Conservation (phyloP, 2,797 vertebrate species). For the Artibeus jamaicensis region DNA sequence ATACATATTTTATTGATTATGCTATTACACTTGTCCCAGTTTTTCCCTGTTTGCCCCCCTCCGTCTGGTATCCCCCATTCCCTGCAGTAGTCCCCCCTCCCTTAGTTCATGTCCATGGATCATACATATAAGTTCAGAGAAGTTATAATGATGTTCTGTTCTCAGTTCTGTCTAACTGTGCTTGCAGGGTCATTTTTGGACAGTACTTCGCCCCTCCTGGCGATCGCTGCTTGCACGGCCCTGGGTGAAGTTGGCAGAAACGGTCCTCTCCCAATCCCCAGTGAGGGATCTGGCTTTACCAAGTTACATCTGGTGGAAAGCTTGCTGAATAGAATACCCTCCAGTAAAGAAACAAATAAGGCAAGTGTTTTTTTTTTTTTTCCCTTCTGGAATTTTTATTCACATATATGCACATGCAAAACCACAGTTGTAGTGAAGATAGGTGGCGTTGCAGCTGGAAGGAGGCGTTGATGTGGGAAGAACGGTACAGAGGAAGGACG, state of each 20-base stretch:
- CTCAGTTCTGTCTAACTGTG: constrained; percentile 29
- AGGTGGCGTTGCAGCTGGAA: not conserved
- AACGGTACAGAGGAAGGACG: not conserved
- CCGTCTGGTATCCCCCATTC: rapidly evolving
- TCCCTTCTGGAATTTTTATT: not conserved
- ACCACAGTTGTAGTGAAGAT: not conserved
- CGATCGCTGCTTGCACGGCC: constrained; percentile 93
- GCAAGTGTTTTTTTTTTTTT: constrained; percentile 79
- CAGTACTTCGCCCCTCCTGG: constrained; percentile 88
- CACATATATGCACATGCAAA: not conserved
- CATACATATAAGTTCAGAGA: not conserved
- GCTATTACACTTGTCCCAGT: not conserved
- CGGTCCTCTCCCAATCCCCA: constrained; percentile 90
- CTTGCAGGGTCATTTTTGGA: constrained; percentile 93
- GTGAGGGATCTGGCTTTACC: constrained; percentile 91
- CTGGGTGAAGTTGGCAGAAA: constrained; percentile 97
- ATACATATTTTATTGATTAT: not conserved
- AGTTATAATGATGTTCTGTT: not conserved
- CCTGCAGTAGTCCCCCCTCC: not conserved
- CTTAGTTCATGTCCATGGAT: not conserved
- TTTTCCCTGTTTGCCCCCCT: not conserved
- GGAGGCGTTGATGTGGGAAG: not conserved
- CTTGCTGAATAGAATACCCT: constrained; percentile 92
- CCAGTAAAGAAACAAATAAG: constrained; percentile 96
- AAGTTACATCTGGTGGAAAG: constrained; percentile 94